phyloP scores from a whole-genome alignment of 2,888 invertebrate genomes.

The Lasiommata megera region DNA sequence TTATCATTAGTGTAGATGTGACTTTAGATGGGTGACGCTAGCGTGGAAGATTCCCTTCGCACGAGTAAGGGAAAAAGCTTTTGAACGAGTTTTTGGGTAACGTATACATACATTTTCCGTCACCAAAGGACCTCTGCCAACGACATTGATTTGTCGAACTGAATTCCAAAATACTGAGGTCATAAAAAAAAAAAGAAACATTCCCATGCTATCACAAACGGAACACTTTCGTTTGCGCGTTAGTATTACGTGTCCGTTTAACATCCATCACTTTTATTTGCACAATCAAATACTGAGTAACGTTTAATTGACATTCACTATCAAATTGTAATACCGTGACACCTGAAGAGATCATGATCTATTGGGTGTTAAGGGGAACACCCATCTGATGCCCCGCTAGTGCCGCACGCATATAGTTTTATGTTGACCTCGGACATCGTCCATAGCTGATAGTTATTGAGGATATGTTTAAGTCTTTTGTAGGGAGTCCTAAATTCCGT shows the following conservation, averaged over 20 bases:
- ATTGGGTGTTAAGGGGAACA: not conserved
- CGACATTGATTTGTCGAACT: too few species aligned
- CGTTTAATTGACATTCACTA: constrained; percentile 14
- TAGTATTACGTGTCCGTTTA: constrained; percentile 11
- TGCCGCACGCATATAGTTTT: not conserved
- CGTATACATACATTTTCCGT: too few species aligned
- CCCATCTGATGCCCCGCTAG: not conserved
- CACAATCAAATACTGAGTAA: constrained; percentile 8
- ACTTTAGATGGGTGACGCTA: too few species aligned
- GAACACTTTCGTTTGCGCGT: constrained; percentile 9
- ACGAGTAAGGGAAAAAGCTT: too few species aligned
- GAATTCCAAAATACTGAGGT: too few species aligned
- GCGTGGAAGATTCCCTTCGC: too few species aligned
- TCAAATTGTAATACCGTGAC: not conserved
- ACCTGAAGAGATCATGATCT: constrained; percentile 4
- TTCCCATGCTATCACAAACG: not conserved
- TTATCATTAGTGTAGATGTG: too few species aligned
- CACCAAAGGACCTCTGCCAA: too few species aligned
- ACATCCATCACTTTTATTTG: constrained; percentile 12
- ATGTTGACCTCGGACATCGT: not conserved
- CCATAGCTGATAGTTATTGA: too few species aligned
- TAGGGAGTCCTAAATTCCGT: too few species aligned
- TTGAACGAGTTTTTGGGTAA: too few species aligned
- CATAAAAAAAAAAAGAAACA: not conserved
- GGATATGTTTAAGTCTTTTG: too few species aligned